phyloP scores from a whole-genome alignment of 2,888 invertebrate species.

The Luperina nickerlii region DNA sequence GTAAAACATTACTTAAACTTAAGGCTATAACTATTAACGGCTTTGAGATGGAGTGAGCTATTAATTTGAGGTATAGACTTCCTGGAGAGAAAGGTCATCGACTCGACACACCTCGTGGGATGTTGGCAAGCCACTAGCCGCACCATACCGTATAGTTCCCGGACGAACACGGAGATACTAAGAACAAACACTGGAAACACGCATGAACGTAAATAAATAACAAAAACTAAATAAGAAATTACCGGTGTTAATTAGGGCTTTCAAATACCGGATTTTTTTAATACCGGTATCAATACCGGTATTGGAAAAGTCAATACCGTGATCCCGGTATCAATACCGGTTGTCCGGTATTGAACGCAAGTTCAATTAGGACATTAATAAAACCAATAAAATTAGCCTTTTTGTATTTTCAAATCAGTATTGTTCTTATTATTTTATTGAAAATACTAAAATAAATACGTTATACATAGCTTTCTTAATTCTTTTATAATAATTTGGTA shows the following conservation, averaged over 20 bases:
- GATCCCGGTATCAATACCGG: too few relatives aligned
- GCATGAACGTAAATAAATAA: slow-evolving; percentile 56
- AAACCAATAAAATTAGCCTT: too few relatives aligned
- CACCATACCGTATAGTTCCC: slow-evolving; percentile 76
- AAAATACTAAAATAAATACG: too few relatives aligned
- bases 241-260: slow-evolving; percentile 38
- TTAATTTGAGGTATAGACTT: slow-evolving; percentile 84
- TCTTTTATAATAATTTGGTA: too few relatives aligned
- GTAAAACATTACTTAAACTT: slow-evolving; percentile 46
- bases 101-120: slow-evolving; percentile 83
- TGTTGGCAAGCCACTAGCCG: slow-evolving; percentile 76
- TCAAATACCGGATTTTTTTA: too few relatives aligned
- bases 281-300: too few relatives aligned
- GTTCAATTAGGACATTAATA: too few relatives aligned
- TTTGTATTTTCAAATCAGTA: too few relatives aligned
- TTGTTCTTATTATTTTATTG: too few relatives aligned
- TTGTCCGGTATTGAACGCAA: too few relatives aligned
- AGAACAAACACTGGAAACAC: slow-evolving; percentile 63
- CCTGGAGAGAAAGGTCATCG: slow-evolving; percentile 81
- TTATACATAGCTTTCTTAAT: too few relatives aligned
- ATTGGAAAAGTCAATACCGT: too few relatives aligned
- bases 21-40: slow-evolving; percentile 62
- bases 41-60: slow-evolving; percentile 73
- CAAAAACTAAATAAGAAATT: slow-evolving; percentile 21
- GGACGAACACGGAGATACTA: slow-evolving; percentile 68